Percentiles rank a stretch among this genome's conserved stretches.
Evolutionary conservation across 2,113 vertebrate species (phyloP).

Genomic region (Rattus norvegicus): DNA sequence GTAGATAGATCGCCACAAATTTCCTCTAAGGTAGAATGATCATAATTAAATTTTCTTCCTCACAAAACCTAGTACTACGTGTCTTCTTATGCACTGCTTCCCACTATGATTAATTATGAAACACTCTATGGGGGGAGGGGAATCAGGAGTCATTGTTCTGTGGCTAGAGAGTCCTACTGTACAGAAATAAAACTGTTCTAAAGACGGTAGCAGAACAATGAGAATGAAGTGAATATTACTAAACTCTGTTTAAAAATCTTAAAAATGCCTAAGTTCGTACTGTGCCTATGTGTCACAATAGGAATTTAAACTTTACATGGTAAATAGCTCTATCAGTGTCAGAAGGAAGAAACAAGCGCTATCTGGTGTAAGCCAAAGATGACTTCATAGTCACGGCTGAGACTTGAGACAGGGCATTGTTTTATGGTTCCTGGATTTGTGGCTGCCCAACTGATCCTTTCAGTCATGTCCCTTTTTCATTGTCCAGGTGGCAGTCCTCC

Average conservation of each 20-base stretch:
- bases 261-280: neutral
- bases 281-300: neutral
- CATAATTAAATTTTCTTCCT: slow-evolving; percentile 29
- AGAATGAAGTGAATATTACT: neutral
- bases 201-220: neutral
- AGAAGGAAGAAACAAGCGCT: neutral
- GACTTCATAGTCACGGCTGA: neutral
- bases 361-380: neutral
- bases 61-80: neutral
- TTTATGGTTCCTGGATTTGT: neutral
- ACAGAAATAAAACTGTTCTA: neutral
- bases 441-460: neutral
- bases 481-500: neutral
- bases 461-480: neutral
- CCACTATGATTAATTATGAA: slow-evolving; percentile 31
- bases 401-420: neutral
- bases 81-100: neutral
- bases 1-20: neutral
- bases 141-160: neutral
- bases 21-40: neutral
- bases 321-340: neutral
- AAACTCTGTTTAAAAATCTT: neutral
- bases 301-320: neutral
- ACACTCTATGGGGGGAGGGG: neutral
- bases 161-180: neutral